These are phyloP conservation scores for Platysternon megacephalum DNA, from an alignment of 2,113 vertebrate species.

Conservation along the genomic window DNA sequence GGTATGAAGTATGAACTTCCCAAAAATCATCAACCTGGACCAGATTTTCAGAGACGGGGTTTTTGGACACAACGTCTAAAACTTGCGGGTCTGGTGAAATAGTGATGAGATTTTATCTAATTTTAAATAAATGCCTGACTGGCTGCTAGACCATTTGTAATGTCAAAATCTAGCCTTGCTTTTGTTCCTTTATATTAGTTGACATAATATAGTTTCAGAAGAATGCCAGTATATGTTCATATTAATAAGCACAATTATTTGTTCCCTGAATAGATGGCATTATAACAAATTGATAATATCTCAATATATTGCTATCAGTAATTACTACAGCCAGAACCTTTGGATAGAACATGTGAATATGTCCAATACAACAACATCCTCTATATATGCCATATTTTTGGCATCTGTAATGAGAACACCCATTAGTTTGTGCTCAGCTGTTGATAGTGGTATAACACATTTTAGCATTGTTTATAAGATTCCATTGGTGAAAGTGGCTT, in stretches of 20 bases:
- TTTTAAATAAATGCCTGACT: neutral
- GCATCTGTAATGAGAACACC: neutral
- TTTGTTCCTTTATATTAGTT: neutral
- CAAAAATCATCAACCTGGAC: neutral
- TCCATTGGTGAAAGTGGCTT: neutral
- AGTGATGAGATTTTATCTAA: neutral
- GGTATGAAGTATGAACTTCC: neutral
- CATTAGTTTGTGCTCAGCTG: neutral
- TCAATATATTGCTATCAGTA: neutral
- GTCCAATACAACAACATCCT: neutral
- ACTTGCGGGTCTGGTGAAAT: neutral
- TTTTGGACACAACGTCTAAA: neutral
- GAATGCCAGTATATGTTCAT: neutral
- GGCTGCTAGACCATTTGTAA: neutral
- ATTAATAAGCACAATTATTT: neutral
- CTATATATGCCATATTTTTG: neutral
- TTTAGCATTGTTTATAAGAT: neutral
- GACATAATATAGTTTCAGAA: neutral
- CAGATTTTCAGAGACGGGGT: neutral
- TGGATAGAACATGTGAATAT: neutral
- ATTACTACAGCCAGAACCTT: neutral
- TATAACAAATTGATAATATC: neutral
- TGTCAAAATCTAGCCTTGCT: rapidly evolving
- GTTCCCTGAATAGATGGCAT: neutral
- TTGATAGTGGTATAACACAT: neutral